Base-by-base conservation (phyloP, 2,797 vertebrate species). In the Eulemur mongoz region DNA sequence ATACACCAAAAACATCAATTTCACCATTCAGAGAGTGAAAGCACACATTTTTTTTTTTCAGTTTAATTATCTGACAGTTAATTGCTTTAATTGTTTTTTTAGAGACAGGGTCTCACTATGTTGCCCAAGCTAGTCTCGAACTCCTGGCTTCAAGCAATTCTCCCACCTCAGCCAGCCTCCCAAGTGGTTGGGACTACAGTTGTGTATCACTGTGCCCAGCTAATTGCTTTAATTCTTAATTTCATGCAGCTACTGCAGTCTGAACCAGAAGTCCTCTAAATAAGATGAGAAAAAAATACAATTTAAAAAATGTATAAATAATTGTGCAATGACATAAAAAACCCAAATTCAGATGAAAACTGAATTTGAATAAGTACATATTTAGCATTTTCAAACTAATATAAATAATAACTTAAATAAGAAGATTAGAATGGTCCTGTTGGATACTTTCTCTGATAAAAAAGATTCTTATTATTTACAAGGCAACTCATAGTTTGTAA, bases 211-310 rank as follows among this genome's bases (percentile, higher is more conserved):
- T 65, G 63, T 65, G 63, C 15, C 17, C 63, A 38, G 48, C 59
- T 79, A 92, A 92, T 43, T 94, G 40, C 48, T 96, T 93, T 95
- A 86, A 82, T 87, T 93, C 50, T 88, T 96, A 95, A 90, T 88
- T 95, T 96, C 54, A 84, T 85, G 54, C 89, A 89, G 61, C 70
- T 87, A 94, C 87, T 73, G 57, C 25, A 84, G 15, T 63, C 86
- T 78, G 83, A 96, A 85, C 54, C 45, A 79, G 86, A 91, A 91
- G 82, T 96, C 93, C 38, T 96, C 59, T 80, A 86, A 97, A 59
- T 52, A 82, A 97, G 35, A 70, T 65, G 35, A 85, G 48, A 83
- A 91, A 80, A 89, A 86, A 45, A 43, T 35, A 38, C 7, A 89
- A 67, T 70, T 83, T 65, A 69, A 97, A 89, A 95, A 89, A 40